Evolutionary conservation across 2,113 vertebrate genomes (phyloP).

Genomic region (Actinemys pallida): DNA sequence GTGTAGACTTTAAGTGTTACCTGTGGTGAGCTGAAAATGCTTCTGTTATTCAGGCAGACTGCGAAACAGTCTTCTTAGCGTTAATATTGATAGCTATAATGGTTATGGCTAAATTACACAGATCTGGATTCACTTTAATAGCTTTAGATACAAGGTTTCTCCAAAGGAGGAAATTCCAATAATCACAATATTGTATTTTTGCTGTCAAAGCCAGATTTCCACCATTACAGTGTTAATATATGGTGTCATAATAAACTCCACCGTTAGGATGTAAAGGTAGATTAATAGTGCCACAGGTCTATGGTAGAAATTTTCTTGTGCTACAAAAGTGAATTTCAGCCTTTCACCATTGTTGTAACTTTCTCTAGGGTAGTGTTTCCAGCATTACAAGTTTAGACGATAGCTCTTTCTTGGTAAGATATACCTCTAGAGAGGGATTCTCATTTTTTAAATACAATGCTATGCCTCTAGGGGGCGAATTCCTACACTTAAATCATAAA

Average conservation of each 20-base stretch:
- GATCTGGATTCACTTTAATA: neutral
- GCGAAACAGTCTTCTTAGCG: neutral
- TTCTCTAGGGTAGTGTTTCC: constrained; percentile 44
- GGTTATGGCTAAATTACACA: neutral
- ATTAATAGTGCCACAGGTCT: constrained; percentile 19
- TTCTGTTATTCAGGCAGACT: neutral
- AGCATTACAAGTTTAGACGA: constrained; percentile 21
- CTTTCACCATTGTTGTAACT: constrained; percentile 37
- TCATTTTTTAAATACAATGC: constrained; percentile 48
- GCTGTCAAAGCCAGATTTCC: neutral
- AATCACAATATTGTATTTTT: neutral
- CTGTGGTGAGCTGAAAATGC: neutral
- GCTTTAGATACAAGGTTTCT: neutral
- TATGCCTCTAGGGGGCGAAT: constrained; percentile 46
- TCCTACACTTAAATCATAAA: constrained; percentile 39
- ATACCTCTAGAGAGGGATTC: constrained; percentile 36
- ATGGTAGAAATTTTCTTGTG: constrained; percentile 45
- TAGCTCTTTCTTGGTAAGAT: constrained; percentile 36
- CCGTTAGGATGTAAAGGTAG: constrained; percentile 16
- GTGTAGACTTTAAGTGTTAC: too few relatives aligned
- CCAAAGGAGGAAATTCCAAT: neutral
- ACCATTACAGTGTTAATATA: neutral
- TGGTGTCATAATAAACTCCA: neutral
- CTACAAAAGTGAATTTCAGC: constrained; percentile 31
- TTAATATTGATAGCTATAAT: neutral